A percentile compares a stretch with the other conserved stretches of the same genome.
These are phyloP conservation scores for Megalopta genalis DNA, from an alignment of 1,140 invertebrate genomes.

Conservation along the genomic window DNA sequence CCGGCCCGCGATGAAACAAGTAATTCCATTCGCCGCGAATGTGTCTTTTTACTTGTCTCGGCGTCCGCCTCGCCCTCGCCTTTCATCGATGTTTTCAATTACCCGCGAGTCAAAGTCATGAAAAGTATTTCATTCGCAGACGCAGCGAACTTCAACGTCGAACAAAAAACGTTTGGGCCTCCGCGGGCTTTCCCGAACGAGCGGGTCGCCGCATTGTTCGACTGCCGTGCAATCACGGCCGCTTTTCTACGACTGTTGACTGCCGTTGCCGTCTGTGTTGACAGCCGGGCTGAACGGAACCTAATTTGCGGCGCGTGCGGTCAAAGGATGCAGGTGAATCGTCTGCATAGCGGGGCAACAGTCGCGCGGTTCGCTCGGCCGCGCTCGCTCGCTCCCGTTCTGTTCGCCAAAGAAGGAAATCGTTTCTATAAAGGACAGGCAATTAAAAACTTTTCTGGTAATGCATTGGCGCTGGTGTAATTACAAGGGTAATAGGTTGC, in stretches of 20 bases:
- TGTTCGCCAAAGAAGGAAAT: not conserved
- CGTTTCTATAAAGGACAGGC: conserved; percentile 19
- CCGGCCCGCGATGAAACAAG: not conserved
- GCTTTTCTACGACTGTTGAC: conserved; percentile 1
- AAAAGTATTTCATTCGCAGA: conserved; percentile 2
- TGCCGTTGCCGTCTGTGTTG: too few relatives aligned
- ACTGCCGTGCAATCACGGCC: not conserved
- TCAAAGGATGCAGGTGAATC: not conserved
- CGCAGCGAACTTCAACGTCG: not conserved
- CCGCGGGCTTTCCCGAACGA: conserved; percentile 1
- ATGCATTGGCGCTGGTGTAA: conserved; percentile 43
- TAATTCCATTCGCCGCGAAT: not conserved
- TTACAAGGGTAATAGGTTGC: conserved; percentile 53
- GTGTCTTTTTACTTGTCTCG: not conserved
- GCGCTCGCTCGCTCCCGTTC: too few relatives aligned
- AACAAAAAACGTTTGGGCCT: not conserved
- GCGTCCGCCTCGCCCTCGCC: not conserved
- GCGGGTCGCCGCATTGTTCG: not conserved
- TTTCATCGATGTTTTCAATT: conserved; percentile 13
- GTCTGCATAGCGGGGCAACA: too few relatives aligned
- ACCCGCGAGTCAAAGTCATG: not conserved
- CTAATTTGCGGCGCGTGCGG: conserved; percentile 18
- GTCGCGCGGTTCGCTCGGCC: not conserved
- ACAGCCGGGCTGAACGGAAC: not conserved
- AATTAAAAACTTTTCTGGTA: conserved; percentile 56